These are phyloP conservation scores for Tetragonula clypearis DNA, from an alignment of 1,140 invertebrate species.

Conservation along the genomic window DNA sequence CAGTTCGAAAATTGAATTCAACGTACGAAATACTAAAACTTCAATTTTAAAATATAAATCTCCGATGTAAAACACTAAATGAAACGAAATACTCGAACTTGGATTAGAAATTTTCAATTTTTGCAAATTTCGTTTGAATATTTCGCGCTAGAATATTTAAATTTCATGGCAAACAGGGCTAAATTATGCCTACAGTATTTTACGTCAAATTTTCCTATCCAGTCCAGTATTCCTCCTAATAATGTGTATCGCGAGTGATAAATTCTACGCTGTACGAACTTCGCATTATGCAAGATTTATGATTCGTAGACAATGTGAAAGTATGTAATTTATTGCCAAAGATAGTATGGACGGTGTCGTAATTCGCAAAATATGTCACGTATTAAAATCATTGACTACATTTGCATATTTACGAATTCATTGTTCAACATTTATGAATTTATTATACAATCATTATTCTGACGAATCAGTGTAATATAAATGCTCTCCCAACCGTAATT, in stretches of 20 bases:
- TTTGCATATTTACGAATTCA: background rate
- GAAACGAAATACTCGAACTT: too few species aligned
- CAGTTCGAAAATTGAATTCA: too few species aligned
- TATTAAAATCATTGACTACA: background rate
- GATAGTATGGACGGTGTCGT: background rate
- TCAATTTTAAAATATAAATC: too few species aligned
- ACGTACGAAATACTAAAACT: too few species aligned
- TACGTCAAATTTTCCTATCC: background rate
- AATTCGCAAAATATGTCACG: background rate
- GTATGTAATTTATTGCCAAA: background rate
- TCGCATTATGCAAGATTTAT: background rate
- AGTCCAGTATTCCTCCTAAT: background rate
- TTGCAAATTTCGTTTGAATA: background rate
- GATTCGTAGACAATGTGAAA: background rate
- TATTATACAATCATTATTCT: background rate
- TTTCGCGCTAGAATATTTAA: background rate
- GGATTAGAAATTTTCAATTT: too few species aligned
- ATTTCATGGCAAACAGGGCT: too few species aligned
- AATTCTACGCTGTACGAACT: background rate
- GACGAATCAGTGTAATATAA: background rate
- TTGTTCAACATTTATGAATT: background rate
- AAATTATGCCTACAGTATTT: background rate
- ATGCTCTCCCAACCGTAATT: background rate
- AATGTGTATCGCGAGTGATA: background rate
- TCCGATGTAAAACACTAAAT: too few species aligned